Evolutionary conservation across 2,888 invertebrate species (phyloP).

Genomic region (Alentia gelatinosa): DNA sequence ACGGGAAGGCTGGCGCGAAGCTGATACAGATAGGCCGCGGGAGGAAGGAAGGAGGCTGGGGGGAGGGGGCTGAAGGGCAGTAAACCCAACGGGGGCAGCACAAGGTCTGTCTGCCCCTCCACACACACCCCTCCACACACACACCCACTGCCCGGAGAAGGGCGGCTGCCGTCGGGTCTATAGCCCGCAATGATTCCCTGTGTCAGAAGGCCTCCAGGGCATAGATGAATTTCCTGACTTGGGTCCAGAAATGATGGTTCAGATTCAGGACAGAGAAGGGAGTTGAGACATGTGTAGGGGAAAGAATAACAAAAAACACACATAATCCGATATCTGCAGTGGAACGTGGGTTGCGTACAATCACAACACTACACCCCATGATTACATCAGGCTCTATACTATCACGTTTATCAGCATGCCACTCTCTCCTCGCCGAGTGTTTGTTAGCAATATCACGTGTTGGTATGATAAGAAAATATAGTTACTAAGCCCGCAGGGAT

Average conservation of each 20-base stretch:
- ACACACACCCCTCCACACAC: background rate
- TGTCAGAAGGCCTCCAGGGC: background rate
- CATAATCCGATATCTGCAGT: no score
- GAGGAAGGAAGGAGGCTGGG: background rate
- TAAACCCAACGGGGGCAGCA: background rate
- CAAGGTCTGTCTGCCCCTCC: background rate
- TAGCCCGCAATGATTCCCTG: background rate
- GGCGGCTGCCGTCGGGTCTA: background rate
- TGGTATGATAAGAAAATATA: no score
- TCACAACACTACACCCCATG: no score
- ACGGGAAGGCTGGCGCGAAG: slow-evolving; percentile 37
- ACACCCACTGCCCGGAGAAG: background rate
- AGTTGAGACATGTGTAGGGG: no score
- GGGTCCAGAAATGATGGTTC: slow-evolving; percentile 7
- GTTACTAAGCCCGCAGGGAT: no score
- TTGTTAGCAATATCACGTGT: no score
- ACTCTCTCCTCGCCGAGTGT: no score
- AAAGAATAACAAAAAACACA: no score
- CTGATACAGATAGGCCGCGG: slow-evolving; percentile 33
- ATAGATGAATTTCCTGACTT: background rate
- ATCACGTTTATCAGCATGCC: no score
- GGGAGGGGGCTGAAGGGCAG: background rate
- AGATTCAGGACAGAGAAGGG: background rate
- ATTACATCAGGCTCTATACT: no score
- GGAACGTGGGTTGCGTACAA: no score